Base-by-base conservation (phyloP, 2,797 vertebrate genomes). In the Heteromormyrus szaboi region DNA sequence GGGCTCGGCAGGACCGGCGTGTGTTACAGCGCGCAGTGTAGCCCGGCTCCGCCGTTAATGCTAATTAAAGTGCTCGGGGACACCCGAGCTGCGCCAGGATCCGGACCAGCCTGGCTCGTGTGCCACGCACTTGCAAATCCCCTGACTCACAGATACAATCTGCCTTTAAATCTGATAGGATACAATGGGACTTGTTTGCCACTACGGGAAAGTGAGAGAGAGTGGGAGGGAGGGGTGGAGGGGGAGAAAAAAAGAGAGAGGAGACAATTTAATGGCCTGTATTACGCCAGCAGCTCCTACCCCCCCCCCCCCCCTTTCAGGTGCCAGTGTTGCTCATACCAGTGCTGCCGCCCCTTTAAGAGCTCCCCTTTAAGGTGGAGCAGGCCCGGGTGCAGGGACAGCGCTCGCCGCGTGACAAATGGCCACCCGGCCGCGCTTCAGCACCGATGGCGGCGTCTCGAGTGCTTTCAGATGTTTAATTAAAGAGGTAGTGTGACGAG, bases 391-490 rank as follows among this genome's bases (percentile, higher is more conserved):
- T 48, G 87, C 19, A 85, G 88, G 88, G 85, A 85, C 62, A 22
- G 68, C 50, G 6, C 48, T 85, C 86, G 9, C 83, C 46, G 56
- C 68, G 48, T 90, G 91, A 89, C 76, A 89, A 89, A 88, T 89
- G 90, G 68, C 88, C 89, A 88, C 87, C 46, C 29, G 65, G 91
- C 79, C 72, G 12, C 50, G 91, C 91, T 88, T 91, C 92, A 93
- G 91, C 83, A 93, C 91, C 81, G 44, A 90, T 88, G 68, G 91
- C 93, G 94, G 72, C 50, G 88, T 91, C 87, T 84, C 88, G 51
- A 89, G 90, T 88, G 88, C 56, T 91, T 93, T 91, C 92, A 95
- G 92, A 94, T 95, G 94, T 95, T 96, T 96, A 96, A 96, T 97
- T 96, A 95, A 93, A 95, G 91, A 90, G 87, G 90, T 91, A 90